These are phyloP conservation scores for Gadus chalcogrammus DNA, from an alignment of 2,113 vertebrate species.

Conservation along the genomic window DNA sequence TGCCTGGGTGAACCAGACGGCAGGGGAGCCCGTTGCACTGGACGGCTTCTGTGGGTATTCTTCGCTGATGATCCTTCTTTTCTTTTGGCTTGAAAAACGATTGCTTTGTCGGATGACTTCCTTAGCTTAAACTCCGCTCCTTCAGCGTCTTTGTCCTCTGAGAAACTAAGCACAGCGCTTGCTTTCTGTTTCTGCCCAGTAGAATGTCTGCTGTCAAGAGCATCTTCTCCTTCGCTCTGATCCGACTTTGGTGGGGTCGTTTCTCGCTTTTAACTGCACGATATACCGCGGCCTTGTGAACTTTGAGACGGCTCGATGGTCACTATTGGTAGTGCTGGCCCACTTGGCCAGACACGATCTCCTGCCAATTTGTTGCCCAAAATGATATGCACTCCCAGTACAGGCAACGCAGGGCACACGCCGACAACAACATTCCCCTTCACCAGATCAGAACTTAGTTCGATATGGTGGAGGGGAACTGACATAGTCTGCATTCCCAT, in stretches of 20 bases:
- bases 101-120: conserved; percentile 69
- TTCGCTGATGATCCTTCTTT: conserved; percentile 50
- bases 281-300: conserved; percentile 51
- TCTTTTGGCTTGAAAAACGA: conserved; percentile 74
- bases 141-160: conserved; percentile 62
- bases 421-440: too few species aligned
- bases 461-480: too few species aligned
- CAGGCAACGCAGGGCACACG: too few species aligned
- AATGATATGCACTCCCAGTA: too few species aligned
- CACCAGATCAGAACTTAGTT: too few species aligned
- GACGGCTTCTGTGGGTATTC: conserved; percentile 24
- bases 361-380: too few species aligned
- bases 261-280: conserved; percentile 60
- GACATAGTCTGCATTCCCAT: too few species aligned
- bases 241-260: conserved; percentile 29
- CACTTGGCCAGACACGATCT: too few species aligned
- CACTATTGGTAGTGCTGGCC: too few species aligned
- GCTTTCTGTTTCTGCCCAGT: conserved; percentile 23
- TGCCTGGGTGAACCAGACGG: conserved; percentile 23
- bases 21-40: conserved; percentile 5
- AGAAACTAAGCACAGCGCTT: conserved; percentile 59
- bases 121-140: conserved; percentile 75
- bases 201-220: background rate
- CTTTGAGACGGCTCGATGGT: conserved; percentile 34
- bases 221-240: conserved; percentile 39